Base-by-base conservation (phyloP, 2,888 invertebrate species). In the Synanthedon formicaeformis region DNA sequence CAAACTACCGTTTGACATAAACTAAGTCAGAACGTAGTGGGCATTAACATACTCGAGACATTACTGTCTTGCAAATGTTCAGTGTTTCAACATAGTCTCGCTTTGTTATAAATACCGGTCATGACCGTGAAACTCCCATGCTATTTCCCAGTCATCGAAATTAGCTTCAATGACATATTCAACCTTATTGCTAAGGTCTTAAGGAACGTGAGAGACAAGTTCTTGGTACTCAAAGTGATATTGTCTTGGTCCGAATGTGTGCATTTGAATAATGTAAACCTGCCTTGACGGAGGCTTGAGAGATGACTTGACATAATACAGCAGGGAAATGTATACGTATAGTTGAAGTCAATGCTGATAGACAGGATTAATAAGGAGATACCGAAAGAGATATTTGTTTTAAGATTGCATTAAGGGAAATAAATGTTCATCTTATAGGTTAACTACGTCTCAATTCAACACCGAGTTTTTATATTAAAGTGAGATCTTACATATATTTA, bases 211-310 rank as follows among this genome's bases (percentile, higher is more conserved):
- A 34, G 34, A 34, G 10, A 34, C 34, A 10, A 34, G 8, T 34
- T 34, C 34, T 34, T 34, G 34, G 34, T 45, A 45, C 49, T 49
- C 13, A 49, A 49, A 49, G 49, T 49, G 49, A 45, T 14, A 14
- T 45, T 8, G 49, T 49, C 12, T 50, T 50, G 63, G 69, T 67
- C 62, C 62, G 75, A 73, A 75, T 63, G 70, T 71, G 73, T 76
- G 74, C 73, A 77, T 83, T 83, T 85, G 83, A 85, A 86, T 85
- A 83, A 84, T 82, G 78, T 78, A 78, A 83, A 71, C 79, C 76
- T 78, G 83, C 78, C 76, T 77, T 66, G 71, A 67, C 67, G 66
- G 69, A 73, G 75, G 71, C 73, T 64, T 67, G 65, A 66, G 72
- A 79, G 82, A 82, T 86, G 85, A 86, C 84, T 81, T 75, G 76